phyloP scores from a whole-genome alignment of 1,140 invertebrate species.

The Dryas iulia region DNA sequence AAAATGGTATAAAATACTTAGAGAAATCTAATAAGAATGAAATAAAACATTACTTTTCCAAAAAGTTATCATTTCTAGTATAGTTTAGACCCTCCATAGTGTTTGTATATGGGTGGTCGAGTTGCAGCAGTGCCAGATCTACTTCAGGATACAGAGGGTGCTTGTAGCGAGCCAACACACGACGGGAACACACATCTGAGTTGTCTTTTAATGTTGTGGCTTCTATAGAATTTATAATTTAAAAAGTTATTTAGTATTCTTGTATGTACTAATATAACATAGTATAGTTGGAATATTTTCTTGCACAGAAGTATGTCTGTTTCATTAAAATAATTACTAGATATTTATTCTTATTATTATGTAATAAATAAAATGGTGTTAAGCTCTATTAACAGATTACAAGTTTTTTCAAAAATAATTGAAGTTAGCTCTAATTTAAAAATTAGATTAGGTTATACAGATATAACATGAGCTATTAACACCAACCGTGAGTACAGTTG shows the following conservation, averaged over 20 bases:
- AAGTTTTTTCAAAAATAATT: no score
- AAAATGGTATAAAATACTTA: neutral
- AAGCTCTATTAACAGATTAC: no score
- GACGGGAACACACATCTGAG: neutral
- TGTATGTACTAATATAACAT: no score
- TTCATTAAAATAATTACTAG: no score
- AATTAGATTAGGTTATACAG: no score
- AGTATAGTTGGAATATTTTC: no score
- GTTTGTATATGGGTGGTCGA: slow-evolving; percentile 13
- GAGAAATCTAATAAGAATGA: no score
- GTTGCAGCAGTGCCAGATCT: slow-evolving; percentile 16
- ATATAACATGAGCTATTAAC: neutral
- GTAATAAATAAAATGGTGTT: no score
- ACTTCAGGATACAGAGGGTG: slow-evolving; percentile 11
- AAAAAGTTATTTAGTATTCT: no score
- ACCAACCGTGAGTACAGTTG: slow-evolving; percentile 7
- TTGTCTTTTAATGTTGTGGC: neutral
- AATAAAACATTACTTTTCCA: slow-evolving; percentile 1
- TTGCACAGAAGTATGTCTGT: no score
- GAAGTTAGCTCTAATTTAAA: no score
- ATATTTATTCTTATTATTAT: no score
- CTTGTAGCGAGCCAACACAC: neutral
- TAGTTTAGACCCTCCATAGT: neutral
- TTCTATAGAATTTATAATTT: neutral
- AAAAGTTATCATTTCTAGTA: slow-evolving; percentile 4